A percentile compares a stretch with the other conserved stretches of the same genome.
Evolutionary conservation across 1,140 invertebrate genomes (phyloP).

Genomic region (Bradynema listronoti): DNA sequence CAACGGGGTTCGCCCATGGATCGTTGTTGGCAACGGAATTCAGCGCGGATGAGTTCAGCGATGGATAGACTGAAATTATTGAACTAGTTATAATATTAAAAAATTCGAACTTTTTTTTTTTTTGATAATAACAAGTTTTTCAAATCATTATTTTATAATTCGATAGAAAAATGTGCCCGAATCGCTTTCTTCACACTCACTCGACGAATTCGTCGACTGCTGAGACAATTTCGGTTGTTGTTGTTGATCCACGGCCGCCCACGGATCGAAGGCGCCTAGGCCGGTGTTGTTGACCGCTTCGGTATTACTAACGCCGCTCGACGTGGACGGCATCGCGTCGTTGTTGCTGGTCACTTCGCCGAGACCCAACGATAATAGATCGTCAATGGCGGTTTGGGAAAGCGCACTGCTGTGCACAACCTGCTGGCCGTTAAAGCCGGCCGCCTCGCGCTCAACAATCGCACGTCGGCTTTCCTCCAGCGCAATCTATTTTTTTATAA

Average conservation of each 20-base stretch:
- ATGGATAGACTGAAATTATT: slow-evolving; percentile 20
- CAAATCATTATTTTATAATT: too few species aligned
- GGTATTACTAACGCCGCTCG: slow-evolving; percentile 8
- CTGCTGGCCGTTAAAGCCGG: slow-evolving; percentile 1
- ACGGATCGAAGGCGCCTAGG: slow-evolving; percentile 36
- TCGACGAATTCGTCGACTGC: not conserved
- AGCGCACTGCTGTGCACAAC: slow-evolving; percentile 21
- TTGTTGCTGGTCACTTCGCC: slow-evolving; percentile 28
- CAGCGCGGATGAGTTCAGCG: slow-evolving; percentile 22
- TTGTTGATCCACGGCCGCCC: slow-evolving; percentile 17
- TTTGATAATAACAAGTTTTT: not conserved
- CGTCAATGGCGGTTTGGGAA: slow-evolving; percentile 50
- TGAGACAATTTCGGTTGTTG: slow-evolving; percentile 9
- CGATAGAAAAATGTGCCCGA: too few species aligned
- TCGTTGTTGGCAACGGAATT: slow-evolving; percentile 17
- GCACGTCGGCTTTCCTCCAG: slow-evolving; percentile 45
- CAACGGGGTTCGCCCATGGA: slow-evolving; percentile 35
- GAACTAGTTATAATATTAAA: slow-evolving; percentile 9
- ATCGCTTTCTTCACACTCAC: too few species aligned
- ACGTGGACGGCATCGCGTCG: slow-evolving; percentile 8
- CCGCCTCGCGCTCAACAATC: slow-evolving; percentile 19
- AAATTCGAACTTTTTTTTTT: not conserved
- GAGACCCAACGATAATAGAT: slow-evolving; percentile 50
- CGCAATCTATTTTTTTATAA: too few species aligned
- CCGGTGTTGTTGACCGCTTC: slow-evolving; percentile 12